phyloP scores from a whole-genome alignment of 2,797 vertebrate species.

The Silurus aristotelis region DNA sequence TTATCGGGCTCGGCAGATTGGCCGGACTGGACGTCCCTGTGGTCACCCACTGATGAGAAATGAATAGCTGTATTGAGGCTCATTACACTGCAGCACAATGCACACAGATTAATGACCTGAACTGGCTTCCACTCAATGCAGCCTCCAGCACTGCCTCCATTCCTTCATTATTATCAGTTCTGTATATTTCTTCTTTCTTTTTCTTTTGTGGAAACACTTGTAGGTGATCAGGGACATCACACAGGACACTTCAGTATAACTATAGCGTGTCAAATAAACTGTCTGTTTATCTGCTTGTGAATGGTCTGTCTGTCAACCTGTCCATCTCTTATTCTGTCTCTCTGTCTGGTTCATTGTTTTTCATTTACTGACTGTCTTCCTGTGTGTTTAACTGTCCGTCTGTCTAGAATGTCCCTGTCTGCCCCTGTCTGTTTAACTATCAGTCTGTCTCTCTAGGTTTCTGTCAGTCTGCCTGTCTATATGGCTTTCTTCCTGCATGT shows the following conservation, averaged over 20 bases:
- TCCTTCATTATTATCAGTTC: not conserved
- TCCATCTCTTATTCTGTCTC: not conserved
- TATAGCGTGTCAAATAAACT: not conserved
- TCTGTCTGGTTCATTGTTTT: not conserved
- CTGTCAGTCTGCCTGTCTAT: not conserved
- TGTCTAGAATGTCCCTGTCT: not conserved
- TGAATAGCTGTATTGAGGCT: conserved; percentile 1
- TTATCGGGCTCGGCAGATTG: not conserved
- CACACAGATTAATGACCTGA: not conserved
- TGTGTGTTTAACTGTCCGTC: not conserved
- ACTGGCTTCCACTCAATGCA: not conserved
- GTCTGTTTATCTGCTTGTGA: not conserved
- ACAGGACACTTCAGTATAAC: not conserved
- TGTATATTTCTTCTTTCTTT: not conserved
- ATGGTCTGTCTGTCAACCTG: not conserved
- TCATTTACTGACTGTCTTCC: not conserved
- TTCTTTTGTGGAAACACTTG: not conserved
- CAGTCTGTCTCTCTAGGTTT: not conserved
- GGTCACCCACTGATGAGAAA: not conserved
- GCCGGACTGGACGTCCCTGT: too few species aligned
- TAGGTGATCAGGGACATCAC: not conserved
- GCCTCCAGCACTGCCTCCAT: not conserved
- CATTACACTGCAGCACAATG: not conserved
- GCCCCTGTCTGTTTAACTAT: not conserved
- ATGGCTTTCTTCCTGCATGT: too few species aligned